Base-by-base conservation (phyloP, 2,797 vertebrate genomes). In the Denticeps clupeoides region DNA sequence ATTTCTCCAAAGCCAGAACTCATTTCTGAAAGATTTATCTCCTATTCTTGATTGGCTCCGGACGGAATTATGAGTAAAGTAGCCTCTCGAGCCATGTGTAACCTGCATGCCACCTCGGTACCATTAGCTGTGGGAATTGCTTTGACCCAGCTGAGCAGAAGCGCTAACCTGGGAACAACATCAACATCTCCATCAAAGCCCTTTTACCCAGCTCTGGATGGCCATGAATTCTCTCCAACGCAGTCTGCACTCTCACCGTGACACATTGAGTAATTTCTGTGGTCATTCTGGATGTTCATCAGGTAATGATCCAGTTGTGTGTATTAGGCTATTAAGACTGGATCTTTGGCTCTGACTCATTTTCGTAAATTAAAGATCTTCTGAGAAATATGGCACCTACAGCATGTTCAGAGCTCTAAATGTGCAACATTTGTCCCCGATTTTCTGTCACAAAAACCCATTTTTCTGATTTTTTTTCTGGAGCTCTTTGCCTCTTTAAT, bases 141-240 rank as follows among this genome's bases (percentile, higher is more conserved):
- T 61, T 64, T 48, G 55, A 53, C 51, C 54, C 51, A 48, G 41
- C 22, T 46, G 32, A 46, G 31, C 46, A 43, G 31, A 40, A 23
- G 12, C n/a, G 26, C 26, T 28, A 19, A 18, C 31, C 27, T 42
- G 7, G 19, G 7, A 29, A 44, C 32, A 18, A 56, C 33, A 53
- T 55, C 52, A 55, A 42, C 51, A 55, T 60, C 53, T 19, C 42
- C 49, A 56, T 60, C 46, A 53, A 51, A 58, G 54, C 25, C 38
- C 15, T 47, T 42, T 43, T 26, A 18, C 46, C 45, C 24, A 46
- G 13, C 18, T 44, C 29, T 27, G 8, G 11, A 4, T 31, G 22
- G 40, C 23, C 8, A 13, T 44, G 45, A 58, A 47, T 18, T 13
- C 25, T 43, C 45, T 16, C 10, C 22, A 38, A 15, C 33, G 47